Evolutionary conservation across 2,113 vertebrate genomes (phyloP).

Genomic region (Sorex araneus): DNA sequence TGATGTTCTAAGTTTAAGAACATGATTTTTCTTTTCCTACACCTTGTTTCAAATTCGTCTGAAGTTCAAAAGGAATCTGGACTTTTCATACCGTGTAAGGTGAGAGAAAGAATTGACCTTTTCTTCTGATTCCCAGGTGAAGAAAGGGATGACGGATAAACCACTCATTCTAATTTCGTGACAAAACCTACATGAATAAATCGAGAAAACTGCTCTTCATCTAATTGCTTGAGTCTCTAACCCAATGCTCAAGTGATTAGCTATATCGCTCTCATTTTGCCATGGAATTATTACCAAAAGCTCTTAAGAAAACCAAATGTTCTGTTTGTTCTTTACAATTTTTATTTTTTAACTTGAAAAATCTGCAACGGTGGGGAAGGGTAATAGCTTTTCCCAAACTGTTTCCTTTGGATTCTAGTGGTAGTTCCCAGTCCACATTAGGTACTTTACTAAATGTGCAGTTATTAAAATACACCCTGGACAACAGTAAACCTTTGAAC

Average conservation of each 20-base stretch:
- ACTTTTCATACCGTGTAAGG: not conserved
- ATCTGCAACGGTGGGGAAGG: not conserved
- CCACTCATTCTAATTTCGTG: not conserved
- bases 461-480: not conserved
- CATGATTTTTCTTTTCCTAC: not conserved
- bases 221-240: not conserved
- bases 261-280: not conserved
- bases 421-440: not conserved
- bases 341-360: slow-evolving; percentile 32
- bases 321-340: not conserved
- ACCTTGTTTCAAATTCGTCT: not conserved
- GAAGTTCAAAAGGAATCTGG: not conserved
- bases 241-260: not conserved
- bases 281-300: fast-evolving
- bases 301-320: not conserved
- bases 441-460: not conserved
- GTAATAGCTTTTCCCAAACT: not conserved
- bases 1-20: not conserved
- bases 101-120: not conserved
- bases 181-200: not conserved
- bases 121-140: not conserved
- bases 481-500: fast-evolving
- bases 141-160: fast-evolving
- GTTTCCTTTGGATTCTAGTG: slow-evolving; percentile 2
- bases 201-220: fast-evolving